These are phyloP conservation scores for Rhinoraja longicauda DNA, from an alignment of 2,797 vertebrate genomes.

Conservation along the genomic window DNA sequence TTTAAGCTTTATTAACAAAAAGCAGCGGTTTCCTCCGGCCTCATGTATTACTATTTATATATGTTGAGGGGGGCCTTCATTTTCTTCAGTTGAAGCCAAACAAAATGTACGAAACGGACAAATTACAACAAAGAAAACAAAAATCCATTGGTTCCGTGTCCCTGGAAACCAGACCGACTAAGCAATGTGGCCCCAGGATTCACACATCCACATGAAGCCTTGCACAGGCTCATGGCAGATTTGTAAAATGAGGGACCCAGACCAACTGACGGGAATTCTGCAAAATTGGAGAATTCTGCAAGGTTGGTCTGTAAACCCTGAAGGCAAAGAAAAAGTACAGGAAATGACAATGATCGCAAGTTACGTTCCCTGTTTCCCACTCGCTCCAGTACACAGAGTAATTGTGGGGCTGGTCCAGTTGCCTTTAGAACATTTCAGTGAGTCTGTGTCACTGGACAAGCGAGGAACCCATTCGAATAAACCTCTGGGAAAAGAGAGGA, in stretches of 20 bases:
- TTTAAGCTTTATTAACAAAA: not conserved
- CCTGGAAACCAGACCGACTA: not conserved
- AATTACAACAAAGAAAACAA: not conserved
- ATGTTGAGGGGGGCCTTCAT: not conserved
- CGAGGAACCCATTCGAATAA: not conserved
- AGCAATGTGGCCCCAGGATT: not conserved
- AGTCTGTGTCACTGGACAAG: not conserved
- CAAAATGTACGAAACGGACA: not conserved
- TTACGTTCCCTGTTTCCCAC: not conserved
- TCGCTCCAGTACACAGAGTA: not conserved
- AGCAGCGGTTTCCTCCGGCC: not conserved
- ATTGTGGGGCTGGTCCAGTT: not conserved
- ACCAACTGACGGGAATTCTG: not conserved
- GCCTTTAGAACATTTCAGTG: not conserved
- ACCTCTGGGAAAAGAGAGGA: not conserved
- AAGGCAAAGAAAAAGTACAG: not conserved
- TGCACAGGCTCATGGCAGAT: not conserved
- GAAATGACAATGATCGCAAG: not conserved
- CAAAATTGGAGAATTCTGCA: too few relatives aligned
- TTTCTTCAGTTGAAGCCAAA: not conserved
- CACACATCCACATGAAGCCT: not conserved
- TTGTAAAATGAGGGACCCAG: not conserved
- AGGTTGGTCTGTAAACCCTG: not conserved
- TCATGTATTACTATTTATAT: not conserved
- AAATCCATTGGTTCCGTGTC: not conserved